Evolutionary conservation across 1,140 invertebrate genomes (phyloP).

Genomic region (Oryctes rhinoceros): DNA sequence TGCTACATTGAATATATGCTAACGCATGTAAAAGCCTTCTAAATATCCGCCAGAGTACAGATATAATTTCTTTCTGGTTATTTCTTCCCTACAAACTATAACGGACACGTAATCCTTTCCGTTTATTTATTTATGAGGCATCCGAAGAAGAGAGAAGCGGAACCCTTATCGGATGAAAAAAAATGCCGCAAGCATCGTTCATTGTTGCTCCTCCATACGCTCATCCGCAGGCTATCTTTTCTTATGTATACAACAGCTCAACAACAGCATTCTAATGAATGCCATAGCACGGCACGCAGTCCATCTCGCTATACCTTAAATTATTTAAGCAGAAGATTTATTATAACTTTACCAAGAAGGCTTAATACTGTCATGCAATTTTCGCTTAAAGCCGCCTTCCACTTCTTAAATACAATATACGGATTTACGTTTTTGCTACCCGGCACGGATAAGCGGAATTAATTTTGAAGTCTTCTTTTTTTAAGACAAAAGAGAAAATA

Average conservation of each 20-base stretch:
- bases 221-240: background rate
- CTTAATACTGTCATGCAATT: slow-evolving; percentile 18
- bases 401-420: slow-evolving; percentile 4
- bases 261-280: slow-evolving; percentile 13
- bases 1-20: too few relatives aligned
- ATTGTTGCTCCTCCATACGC: background rate
- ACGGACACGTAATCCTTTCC: background rate
- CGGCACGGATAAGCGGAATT: background rate
- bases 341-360: slow-evolving; percentile 14
- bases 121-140: background rate
- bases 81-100: background rate
- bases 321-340: slow-evolving; percentile 15
- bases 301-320: background rate
- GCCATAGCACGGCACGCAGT: background rate
- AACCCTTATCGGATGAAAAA: slow-evolving; percentile 13
- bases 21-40: too few relatives aligned
- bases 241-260: background rate
- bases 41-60: background rate
- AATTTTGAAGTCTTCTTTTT: slow-evolving; percentile 12
- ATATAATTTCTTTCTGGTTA: background rate
- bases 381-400: slow-evolving; percentile 11
- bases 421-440: slow-evolving; percentile 9
- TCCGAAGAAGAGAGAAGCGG: background rate
- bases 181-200: background rate
- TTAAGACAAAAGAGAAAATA: background rate